Evolutionary conservation across 2,888 invertebrate genomes (phyloP).

Genomic region (Colletes collaris): DNA sequence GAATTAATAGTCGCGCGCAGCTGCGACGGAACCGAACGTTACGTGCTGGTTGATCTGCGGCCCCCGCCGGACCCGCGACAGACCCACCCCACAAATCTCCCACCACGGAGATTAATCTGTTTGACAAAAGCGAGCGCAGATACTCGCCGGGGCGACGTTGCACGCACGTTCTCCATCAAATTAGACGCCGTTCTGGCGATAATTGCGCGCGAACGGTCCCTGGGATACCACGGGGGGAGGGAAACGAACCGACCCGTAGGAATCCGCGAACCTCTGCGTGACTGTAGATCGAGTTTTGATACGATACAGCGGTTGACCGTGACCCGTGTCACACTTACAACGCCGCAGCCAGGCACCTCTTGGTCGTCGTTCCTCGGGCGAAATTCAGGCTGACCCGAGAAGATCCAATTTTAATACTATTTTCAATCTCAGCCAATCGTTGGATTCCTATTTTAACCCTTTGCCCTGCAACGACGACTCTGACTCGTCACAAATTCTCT

Average conservation of each 20-base stretch:
- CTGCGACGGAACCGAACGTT: constrained; percentile 52
- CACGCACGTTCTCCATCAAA: constrained; percentile 32
- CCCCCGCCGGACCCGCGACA: constrained; percentile 2
- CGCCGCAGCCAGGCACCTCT: constrained; percentile 11
- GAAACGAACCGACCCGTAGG: constrained; percentile 29
- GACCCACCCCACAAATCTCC: constrained; percentile 45
- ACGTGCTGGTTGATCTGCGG: constrained; percentile 33
- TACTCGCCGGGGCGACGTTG: constrained; percentile 1
- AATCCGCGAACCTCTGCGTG: constrained; percentile 47
- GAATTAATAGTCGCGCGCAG: constrained; percentile 66
- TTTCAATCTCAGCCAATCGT: too few species aligned
- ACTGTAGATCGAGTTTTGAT: constrained; percentile 60
- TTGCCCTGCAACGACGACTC: too few species aligned
- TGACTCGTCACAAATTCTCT: too few species aligned
- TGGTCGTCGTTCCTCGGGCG: constrained; percentile 28
- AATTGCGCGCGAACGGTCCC: not conserved
- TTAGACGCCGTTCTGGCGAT: constrained; percentile 23
- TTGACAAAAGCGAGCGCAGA: constrained; percentile 53
- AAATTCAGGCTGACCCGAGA: constrained; percentile 15
- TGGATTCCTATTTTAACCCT: too few species aligned
- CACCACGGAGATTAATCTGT: constrained; percentile 50
- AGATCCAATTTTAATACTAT: too few species aligned
- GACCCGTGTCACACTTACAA: constrained; percentile 64
- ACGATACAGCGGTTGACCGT: constrained; percentile 68
- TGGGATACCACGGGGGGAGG: constrained; percentile 14